Evolutionary conservation across 2,797 vertebrate genomes (phyloP).

Genomic region (Loriculus beryllinus): DNA sequence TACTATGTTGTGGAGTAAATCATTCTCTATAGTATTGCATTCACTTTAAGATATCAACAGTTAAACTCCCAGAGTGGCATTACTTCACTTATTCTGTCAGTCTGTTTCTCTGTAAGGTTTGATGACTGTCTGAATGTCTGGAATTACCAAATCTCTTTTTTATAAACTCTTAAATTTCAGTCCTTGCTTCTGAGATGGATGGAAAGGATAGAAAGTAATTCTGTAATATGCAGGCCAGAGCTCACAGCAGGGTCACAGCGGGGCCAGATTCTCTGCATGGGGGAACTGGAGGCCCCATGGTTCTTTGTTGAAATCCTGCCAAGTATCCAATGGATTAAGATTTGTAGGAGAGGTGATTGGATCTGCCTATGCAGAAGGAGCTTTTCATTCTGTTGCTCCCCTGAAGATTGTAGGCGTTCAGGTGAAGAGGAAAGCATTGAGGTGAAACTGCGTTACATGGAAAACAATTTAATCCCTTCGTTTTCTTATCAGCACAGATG

Average conservation of each 20-base stretch:
- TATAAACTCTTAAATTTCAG: background rate
- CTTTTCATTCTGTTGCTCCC: background rate
- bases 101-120: background rate
- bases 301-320: conserved; percentile 57
- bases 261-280: conserved; percentile 33
- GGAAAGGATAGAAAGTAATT: conserved; percentile 10
- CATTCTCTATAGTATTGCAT: background rate
- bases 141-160: conserved; percentile 9
- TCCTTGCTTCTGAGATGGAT: background rate
- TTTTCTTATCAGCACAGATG: background rate
- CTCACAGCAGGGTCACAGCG: conserved; percentile 23
- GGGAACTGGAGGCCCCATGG: conserved; percentile 1
- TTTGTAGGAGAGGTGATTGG: conserved; percentile 19
- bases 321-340: conserved; percentile 35
- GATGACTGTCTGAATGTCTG: background rate
- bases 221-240: background rate
- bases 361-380: conserved; percentile 14
- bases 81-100: background rate
- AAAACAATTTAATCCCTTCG: background rate
- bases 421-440: background rate
- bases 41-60: background rate
- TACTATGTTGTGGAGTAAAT: background rate
- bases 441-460: background rate
- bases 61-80: background rate
- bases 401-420: background rate